Evolutionary conservation across 1,140 invertebrate species (phyloP), one percentile per base, ranked within the genome.

Genomic region (Sinonovacula constricta): DNA sequence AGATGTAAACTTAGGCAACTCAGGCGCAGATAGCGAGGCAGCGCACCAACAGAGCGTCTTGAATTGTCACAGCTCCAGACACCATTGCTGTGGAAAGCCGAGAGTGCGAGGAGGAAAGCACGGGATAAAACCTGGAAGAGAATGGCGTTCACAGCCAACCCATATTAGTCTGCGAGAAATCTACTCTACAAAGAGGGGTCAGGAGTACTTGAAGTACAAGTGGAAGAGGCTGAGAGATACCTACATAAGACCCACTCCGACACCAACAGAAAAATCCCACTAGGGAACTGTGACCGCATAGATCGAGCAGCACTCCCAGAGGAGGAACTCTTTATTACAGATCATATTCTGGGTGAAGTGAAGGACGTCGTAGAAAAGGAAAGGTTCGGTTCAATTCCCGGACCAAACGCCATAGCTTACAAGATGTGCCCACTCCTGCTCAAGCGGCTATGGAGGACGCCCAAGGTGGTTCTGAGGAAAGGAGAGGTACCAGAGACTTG

Each of bases 151-250:
- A 53, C 65, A 53, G 65, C 65, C 39, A 68, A 68, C 45, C 65
- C 45, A 51, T 68, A 51, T 26, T 39, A 65, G 34, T 65, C 49
- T 45, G 62, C 62, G 49, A 65, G 62, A 45, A n/a, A 33, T 24
- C 33, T 51, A 3, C 65, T 53, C 15, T n/a, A n/a, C n/a, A n/a
- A n/a, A n/a, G n/a, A n/a, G n/a, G n/a, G n/a, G n/a, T n/a, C n/a
- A n/a, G n/a, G 65, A 26, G 1, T 1, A 31, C 1, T 5, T 24
- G 26, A 36, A 30, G 54, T 49, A 3, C 49, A 24, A 53, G n/a
- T 68, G 39, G 45, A 53, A 68, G 24, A 68, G 39, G 36, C 54
- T 53, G 45, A 68, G 54, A 68, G 45, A 68, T 68, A 68, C 36
- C 49, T 68, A 12, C 65, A 51, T 18, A 30, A 68, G 24, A 68